A percentile compares a stretch with the other conserved stretches of the same genome.
These are phyloP conservation scores for Buphagus erythrorhynchus DNA, from an alignment of 2,797 vertebrate species.

Conservation along the genomic window DNA sequence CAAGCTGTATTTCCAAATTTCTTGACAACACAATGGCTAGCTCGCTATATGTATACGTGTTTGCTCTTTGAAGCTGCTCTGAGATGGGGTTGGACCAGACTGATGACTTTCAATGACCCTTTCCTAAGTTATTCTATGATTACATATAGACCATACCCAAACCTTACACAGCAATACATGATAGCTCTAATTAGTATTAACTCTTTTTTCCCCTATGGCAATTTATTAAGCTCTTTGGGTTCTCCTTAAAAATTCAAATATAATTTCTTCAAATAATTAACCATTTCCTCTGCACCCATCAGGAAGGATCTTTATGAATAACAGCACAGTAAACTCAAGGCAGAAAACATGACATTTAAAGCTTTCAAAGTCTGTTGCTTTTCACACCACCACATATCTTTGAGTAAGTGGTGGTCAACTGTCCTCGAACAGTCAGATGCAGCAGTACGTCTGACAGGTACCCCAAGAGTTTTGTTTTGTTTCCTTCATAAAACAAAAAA, in stretches of 20 bases:
- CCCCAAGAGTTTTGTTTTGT: not conserved
- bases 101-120: not conserved
- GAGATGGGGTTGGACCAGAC: not conserved
- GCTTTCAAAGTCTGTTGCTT: not conserved
- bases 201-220: not conserved
- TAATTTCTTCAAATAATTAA: not conserved
- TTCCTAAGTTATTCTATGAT: not conserved
- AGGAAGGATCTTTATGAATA: not conserved
- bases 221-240: not conserved
- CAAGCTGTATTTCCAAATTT: not conserved
- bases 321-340: not conserved
- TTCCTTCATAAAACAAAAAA: not conserved
- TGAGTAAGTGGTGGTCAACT: not conserved
- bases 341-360: not conserved
- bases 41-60: accelerated
- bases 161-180: not conserved
- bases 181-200: not conserved
- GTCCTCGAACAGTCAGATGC: not conserved
- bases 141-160: not conserved
- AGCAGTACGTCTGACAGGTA: not conserved
- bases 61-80: not conserved
- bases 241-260: not conserved
- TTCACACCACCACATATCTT: not conserved
- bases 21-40: not conserved
- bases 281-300: not conserved